Conservation (phyloP, 2,888 invertebrate species). For the Plusia festucae region DNA sequence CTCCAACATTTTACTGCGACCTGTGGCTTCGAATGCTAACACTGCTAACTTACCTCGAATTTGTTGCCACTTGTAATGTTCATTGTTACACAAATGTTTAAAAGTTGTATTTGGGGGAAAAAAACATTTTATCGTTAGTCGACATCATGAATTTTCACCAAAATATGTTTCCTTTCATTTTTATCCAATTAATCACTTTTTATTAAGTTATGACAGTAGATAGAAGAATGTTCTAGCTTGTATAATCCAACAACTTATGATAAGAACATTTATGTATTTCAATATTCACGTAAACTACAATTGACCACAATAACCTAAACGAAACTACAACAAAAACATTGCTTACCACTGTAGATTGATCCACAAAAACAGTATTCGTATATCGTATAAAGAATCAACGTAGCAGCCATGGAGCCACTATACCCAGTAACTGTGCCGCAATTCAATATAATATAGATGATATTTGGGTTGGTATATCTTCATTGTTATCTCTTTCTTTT, state of each 20-base stretch:
- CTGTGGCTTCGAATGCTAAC: slow-evolving; percentile 25
- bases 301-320: neutral
- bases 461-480: slow-evolving; percentile 36
- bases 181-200: no score
- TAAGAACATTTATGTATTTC: neutral
- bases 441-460: slow-evolving; percentile 35
- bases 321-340: slow-evolving; percentile 8
- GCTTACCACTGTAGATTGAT: slow-evolving; percentile 23
- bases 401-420: slow-evolving; percentile 24
- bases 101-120: neutral
- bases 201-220: neutral
- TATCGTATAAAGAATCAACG: slow-evolving; percentile 1
- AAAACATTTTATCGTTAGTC: neutral
- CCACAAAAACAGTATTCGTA: slow-evolving; percentile 1
- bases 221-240: neutral
- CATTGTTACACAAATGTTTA: neutral
- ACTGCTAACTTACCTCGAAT: slow-evolving; percentile 12
- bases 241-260: neutral
- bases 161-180: neutral
- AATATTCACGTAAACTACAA: neutral
- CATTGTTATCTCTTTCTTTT: slow-evolving; percentile 46
- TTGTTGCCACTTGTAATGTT: neutral
- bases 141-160: neutral
- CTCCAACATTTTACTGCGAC: slow-evolving; percentile 24
- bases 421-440: slow-evolving; percentile 17